Base-by-base conservation (phyloP, 2,113 vertebrate species). In the Neolamprologus brichardi region DNA sequence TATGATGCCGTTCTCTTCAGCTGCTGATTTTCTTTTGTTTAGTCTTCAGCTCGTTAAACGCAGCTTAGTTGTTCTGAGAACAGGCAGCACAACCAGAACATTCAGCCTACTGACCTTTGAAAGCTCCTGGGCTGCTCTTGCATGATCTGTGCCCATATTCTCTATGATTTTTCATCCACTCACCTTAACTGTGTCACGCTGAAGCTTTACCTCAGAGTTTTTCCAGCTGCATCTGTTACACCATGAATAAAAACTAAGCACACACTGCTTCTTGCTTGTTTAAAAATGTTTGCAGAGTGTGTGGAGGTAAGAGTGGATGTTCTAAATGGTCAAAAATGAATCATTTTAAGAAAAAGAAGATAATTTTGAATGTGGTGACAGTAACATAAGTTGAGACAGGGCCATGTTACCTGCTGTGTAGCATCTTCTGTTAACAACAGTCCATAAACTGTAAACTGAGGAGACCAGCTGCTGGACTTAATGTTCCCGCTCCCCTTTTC, bases 161-260 rank as follows among this genome's bases (percentile, higher is more conserved):
- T 15, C 8, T 14, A 7, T 7, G 20, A 72, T 9, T 44, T 72
- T 17, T 15, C 39, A 72, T 72, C n/a, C 34, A 70, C 4, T 72
- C 20, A 72, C 20, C 20, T 72, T 2, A 6, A 3, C 64, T 72
- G 37, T 4, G 0, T 72, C 0, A 17, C 5, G 0, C 37, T 44
- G 64, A 44, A 72, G 20, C 20, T 41, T 41, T 39, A 39, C 37
- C 39, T 6, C 64, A 10, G 37, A 10, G 13, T 7, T 44, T 72
- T 72, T 46, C 20, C 67, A 18, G 14, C 67, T 46, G 20, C 13
- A 17, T 46, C 13, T 44, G 20, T 75, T 28, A 46, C 67, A 72
- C 13, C 39, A 46, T 25, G 20, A 72, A 44, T 44, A 15, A 72
- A 72, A 0, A 72, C 64, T 60, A 60, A 62, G 4, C 0, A 44